Evolutionary conservation across 1,140 invertebrate species (phyloP).

Genomic region (Micrasema minimum): DNA sequence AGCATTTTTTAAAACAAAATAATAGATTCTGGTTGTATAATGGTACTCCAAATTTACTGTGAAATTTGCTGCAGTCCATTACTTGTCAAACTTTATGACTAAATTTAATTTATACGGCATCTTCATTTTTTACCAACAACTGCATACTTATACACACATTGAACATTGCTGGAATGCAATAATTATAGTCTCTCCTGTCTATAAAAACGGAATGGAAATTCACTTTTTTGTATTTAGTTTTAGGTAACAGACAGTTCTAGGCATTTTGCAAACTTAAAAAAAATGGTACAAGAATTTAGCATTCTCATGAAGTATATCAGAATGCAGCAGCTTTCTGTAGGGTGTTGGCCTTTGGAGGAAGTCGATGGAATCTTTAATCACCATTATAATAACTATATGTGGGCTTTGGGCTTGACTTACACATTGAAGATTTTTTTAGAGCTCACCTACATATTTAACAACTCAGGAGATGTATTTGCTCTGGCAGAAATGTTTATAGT

Average conservation of each 20-base stretch:
- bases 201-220: too few species aligned
- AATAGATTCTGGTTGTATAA: constrained; percentile 5
- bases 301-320: constrained; percentile 9
- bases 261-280: too few species aligned
- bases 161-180: too few species aligned
- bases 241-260: too few species aligned
- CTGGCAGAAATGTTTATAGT: constrained; percentile 43
- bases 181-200: too few species aligned
- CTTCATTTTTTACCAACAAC: too few species aligned
- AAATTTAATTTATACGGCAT: too few species aligned
- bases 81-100: too few species aligned
- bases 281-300: constrained; percentile 25
- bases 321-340: constrained; percentile 33
- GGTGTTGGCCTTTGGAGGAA: constrained; percentile 31
- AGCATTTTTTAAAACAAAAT: constrained; percentile 6
- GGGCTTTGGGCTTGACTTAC: constrained; percentile 9
- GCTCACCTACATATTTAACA: constrained; percentile 29
- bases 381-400: constrained; percentile 12
- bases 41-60: too few species aligned
- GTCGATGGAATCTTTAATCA: not conserved
- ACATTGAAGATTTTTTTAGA: constrained; percentile 26
- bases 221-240: too few species aligned
- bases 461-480: constrained; percentile 25
- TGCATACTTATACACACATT: too few species aligned
- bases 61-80: too few species aligned